Conservation (phyloP, 2,888 invertebrate species). For the Cepaea hortensis region DNA sequence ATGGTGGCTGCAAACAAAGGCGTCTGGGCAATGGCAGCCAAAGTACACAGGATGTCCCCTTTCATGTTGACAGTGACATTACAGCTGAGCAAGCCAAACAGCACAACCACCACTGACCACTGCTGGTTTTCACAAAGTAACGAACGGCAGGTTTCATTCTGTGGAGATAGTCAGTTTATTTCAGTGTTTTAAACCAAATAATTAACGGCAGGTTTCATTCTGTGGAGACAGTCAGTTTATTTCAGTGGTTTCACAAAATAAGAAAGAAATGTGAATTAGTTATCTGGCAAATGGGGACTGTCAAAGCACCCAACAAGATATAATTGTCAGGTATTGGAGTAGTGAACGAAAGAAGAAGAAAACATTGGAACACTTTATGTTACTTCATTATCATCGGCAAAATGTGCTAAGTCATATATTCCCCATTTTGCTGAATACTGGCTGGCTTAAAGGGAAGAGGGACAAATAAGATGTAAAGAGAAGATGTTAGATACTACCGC, state of each 20-base stretch:
- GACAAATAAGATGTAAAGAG: no score
- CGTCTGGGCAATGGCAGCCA: constrained; percentile 87
- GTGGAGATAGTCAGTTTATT: constrained; percentile 56
- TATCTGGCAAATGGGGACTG: no score
- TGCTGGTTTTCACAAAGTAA: constrained; percentile 91
- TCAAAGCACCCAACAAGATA: no score
- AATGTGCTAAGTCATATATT: no score
- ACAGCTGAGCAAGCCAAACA: constrained; percentile 90
- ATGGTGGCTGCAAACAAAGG: constrained; percentile 86
- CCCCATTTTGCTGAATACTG: no score
- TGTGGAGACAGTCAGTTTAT: constrained; percentile 73
- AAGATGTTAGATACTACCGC: no score
- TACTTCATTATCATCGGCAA: no score
- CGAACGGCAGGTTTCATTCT: constrained; percentile 88
- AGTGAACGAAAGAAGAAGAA: no score
- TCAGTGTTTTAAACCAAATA: constrained; percentile 87
- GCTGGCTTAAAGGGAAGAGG: no score
- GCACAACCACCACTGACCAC: constrained; percentile 88
- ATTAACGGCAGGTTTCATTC: constrained; percentile 87
- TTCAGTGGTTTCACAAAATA: constrained; percentile 80
- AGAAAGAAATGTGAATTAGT: background rate
- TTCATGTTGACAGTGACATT: constrained; percentile 90
- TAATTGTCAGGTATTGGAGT: no score
- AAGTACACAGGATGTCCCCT: constrained; percentile 86
- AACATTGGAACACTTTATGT: no score